Base-by-base conservation (phyloP, 2,113 vertebrate genomes). In the Onychostruthus taczanowskii region DNA sequence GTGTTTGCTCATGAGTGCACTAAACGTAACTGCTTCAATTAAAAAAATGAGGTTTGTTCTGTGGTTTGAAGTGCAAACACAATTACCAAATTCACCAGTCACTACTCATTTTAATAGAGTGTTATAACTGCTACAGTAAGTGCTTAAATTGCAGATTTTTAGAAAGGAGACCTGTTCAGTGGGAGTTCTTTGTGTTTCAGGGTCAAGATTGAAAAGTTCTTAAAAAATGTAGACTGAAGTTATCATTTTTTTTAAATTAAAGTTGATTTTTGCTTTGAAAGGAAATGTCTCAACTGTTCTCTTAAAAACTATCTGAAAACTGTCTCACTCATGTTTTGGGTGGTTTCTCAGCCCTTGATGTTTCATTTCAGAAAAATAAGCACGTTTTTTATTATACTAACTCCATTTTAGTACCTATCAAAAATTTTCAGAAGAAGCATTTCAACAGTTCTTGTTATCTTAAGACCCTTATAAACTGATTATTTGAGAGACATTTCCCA, bases 11-110 rank as follows among this genome's bases (percentile, higher is more conserved):
- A 52, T 69, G 52, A 81, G 79, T 43, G 26, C 81, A 46, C 55
- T 93, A 63, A 92, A 90, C 88, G n/a, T 80, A 88, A 70, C 49
- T 80, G 62, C 46, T 66, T 91, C 64, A 93, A 92, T 90, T 93
- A 86, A 84, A 90, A 86, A 78, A 46, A n/a, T 44, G 7, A 64
- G 88, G 58, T 41, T 33, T 73, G 13, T 68, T 68, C 58, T 68
- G 49, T 61, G 26, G 66, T 91, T 92, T 94, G 74, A 83, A 88
- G 55, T 74, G 67, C 37, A 69, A 76, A 52, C 16, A 31, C 70
- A 61, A 46, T 74, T 79, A 73, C n/a, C 68, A 84, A n/a, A 22
- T 53, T 64, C 58, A 64, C 24, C 4, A 18, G 41, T 44, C 78
- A n/a, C 44, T 33, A 4, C 58, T 70, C 11, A 49, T 90, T 77